These are phyloP conservation scores for Chelon labrosus DNA, from an alignment of 2,797 vertebrate genomes.

Conservation along the genomic window DNA sequence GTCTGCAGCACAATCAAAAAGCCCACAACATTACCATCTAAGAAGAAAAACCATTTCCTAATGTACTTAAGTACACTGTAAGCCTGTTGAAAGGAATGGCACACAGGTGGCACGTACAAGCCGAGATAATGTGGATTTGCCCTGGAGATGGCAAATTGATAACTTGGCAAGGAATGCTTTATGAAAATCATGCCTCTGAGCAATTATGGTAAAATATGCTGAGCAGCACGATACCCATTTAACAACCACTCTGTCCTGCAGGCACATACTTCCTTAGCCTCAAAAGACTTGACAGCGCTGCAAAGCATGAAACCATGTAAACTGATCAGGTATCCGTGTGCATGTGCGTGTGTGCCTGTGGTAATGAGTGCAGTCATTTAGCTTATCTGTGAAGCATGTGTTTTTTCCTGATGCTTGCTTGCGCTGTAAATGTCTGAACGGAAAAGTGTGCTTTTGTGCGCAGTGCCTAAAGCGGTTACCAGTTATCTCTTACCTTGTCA, in stretches of 20 bases:
- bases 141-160: conserved; percentile 40
- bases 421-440: conserved; percentile 15
- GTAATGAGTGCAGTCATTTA: conserved; percentile 24
- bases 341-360: conserved; percentile 5
- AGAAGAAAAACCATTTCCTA: conserved; percentile 45
- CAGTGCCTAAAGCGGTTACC: conserved; percentile 35
- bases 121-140: conserved; percentile 48
- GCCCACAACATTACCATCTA: conserved; percentile 29
- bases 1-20: conserved; percentile 58
- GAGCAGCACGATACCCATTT: conserved; percentile 46
- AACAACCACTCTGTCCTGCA: conserved; percentile 45
- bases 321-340: conserved; percentile 31
- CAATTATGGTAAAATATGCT: conserved; percentile 49
- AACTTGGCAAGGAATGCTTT: conserved; percentile 37
- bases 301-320: conserved; percentile 36
- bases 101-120: conserved; percentile 12
- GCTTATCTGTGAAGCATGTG: background rate
- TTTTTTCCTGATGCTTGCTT: background rate
- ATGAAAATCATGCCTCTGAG: conserved; percentile 46
- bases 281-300: conserved; percentile 27
- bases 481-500: conserved; percentile 64
- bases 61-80: conserved; percentile 51
- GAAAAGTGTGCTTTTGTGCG: conserved; percentile 28
- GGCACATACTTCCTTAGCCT: conserved; percentile 35
- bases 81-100: conserved; percentile 21